Percentiles rank a stretch among this genome's conserved stretches.
Conservation (phyloP, 2,113 vertebrate species). For the Synchiropus splendidus region DNA sequence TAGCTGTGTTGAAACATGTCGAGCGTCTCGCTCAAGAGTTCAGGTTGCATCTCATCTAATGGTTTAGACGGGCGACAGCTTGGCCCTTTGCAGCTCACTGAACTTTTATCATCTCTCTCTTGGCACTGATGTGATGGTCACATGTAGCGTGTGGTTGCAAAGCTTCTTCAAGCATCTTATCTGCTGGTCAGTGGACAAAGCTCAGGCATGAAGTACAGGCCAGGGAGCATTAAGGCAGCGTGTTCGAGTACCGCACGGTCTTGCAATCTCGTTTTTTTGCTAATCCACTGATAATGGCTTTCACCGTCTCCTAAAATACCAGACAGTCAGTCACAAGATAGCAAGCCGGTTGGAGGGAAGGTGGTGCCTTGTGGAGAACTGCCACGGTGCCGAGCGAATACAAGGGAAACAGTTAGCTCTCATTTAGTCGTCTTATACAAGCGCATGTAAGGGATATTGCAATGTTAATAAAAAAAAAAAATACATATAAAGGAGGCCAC, state of each 20-base stretch:
- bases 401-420: too few species aligned
- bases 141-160: constrained; percentile 15
- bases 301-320: constrained; percentile 38
- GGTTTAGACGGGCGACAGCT: constrained; percentile 2
- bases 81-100: constrained; percentile 3
- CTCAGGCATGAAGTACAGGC: constrained; percentile 17
- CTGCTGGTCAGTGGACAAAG: constrained; percentile 14
- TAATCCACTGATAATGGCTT: constrained; percentile 43
- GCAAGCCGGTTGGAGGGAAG: too few species aligned
- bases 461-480: too few species aligned
- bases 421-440: too few species aligned
- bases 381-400: too few species aligned
- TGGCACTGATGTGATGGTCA: constrained; percentile 19
- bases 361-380: too few species aligned
- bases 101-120: constrained; percentile 16
- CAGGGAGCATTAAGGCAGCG: constrained; percentile 17
- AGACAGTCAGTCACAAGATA: constrained; percentile 39
- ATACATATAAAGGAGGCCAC: too few species aligned
- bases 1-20: constrained; percentile 19
- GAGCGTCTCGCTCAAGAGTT: constrained; percentile 2
- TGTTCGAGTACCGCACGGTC: constrained; percentile 24
- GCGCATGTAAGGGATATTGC: too few species aligned
- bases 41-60: constrained; percentile 8
- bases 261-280: constrained; percentile 31
- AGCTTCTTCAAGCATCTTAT: constrained; percentile 28